Evolutionary conservation across 2,888 invertebrate genomes (phyloP).

Genomic region (Lasioglossum leucozonium): DNA sequence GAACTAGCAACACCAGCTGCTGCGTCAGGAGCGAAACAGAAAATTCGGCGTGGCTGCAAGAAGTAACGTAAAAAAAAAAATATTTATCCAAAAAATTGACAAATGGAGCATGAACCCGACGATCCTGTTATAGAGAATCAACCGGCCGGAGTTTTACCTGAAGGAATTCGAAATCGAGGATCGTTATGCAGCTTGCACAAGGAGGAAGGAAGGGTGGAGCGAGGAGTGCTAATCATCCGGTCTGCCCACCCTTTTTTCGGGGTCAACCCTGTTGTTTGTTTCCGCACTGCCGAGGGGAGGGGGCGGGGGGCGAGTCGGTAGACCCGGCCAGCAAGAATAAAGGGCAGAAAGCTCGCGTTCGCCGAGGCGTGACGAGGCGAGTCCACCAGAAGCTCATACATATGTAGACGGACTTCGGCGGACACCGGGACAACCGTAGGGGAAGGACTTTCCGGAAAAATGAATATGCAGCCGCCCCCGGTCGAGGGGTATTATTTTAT

Average conservation of each 20-base stretch:
- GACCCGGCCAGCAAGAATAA: slow-evolving; percentile 63
- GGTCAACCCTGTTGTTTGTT: slow-evolving; percentile 64
- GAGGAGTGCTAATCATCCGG: slow-evolving; percentile 70
- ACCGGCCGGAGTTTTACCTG: background rate
- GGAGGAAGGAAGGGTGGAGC: slow-evolving; percentile 56
- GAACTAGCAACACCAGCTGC: too few species aligned
- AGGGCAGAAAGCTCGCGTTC: slow-evolving; percentile 71
- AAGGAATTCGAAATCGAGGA: slow-evolving; percentile 61
- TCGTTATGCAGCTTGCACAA: slow-evolving; percentile 58
- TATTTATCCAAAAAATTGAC: too few species aligned
- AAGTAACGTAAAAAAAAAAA: too few species aligned
- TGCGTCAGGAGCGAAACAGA: too few species aligned
- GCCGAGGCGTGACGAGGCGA: slow-evolving; percentile 74
- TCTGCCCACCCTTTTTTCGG: slow-evolving; percentile 57
- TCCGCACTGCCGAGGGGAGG: too few species aligned
- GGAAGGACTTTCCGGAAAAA: slow-evolving; percentile 77
- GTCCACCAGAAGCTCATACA: slow-evolving; percentile 80
- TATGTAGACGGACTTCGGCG: slow-evolving; percentile 75
- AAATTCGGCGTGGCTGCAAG: too few species aligned
- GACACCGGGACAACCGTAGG: slow-evolving; percentile 51
- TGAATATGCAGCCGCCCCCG: slow-evolving; percentile 78
- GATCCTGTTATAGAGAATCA: too few species aligned
- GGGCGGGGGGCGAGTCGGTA: background rate
- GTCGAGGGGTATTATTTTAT: slow-evolving; percentile 75
- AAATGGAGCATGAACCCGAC: too few species aligned